phyloP scores from a whole-genome alignment of 2,797 vertebrate species.

The Enteromius unitaeniatus region DNA sequence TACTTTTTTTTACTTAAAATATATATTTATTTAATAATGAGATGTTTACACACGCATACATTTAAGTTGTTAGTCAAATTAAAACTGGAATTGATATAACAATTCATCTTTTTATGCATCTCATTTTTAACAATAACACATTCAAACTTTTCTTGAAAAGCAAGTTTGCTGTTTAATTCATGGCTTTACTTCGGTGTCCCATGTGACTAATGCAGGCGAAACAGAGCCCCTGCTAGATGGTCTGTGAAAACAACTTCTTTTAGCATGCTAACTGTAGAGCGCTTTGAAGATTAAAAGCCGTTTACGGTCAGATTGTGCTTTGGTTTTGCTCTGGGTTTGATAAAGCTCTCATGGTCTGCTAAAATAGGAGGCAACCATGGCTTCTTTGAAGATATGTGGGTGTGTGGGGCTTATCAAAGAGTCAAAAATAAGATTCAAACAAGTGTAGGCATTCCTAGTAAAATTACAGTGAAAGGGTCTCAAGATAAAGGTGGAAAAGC shows the following conservation, averaged over 20 bases:
- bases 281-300: constrained; percentile 45
- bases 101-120: neutral
- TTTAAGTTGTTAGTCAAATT: neutral
- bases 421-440: constrained; percentile 15
- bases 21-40: neutral
- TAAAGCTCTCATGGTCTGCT: constrained; percentile 27
- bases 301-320: constrained; percentile 34
- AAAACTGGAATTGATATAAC: neutral
- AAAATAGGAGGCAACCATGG: constrained; percentile 36
- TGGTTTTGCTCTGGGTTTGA: constrained; percentile 28
- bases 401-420: constrained; percentile 33
- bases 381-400: constrained; percentile 36
- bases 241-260: constrained; percentile 35
- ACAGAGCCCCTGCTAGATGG: constrained; percentile 1
- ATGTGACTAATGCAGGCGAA: constrained; percentile 16
- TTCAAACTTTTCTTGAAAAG: neutral
- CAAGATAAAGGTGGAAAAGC: constrained; percentile 15
- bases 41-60: neutral
- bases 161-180: constrained; percentile 32
- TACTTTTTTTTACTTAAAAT: neutral
- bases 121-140: neutral
- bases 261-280: constrained; percentile 16
- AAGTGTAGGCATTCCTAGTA: constrained; percentile 16
- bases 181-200: constrained; percentile 20
- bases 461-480: neutral